phyloP scores from a whole-genome alignment of 2,888 invertebrate species.

The Formica aserva region DNA sequence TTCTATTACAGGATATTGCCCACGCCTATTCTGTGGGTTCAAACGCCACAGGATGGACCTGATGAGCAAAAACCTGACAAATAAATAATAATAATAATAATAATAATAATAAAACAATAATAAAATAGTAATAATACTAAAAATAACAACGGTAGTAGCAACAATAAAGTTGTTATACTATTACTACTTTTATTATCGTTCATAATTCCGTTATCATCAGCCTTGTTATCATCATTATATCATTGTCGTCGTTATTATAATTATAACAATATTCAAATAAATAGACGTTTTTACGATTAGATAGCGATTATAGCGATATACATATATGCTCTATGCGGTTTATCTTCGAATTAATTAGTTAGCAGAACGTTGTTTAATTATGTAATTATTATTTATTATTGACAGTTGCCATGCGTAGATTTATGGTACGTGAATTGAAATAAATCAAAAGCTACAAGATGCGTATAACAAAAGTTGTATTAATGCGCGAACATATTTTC shows the following conservation, averaged over 20 bases:
- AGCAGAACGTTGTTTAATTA: constrained; percentile 67
- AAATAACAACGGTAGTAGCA: constrained; percentile 40
- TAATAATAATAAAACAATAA: constrained; percentile 44
- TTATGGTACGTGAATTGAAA: constrained; percentile 68
- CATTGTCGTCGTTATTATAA: constrained; percentile 75
- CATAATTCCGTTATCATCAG: constrained; percentile 47
- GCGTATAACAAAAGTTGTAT: constrained; percentile 26
- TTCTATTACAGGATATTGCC: constrained; percentile 22
- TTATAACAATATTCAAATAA: constrained; percentile 75
- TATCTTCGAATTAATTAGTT: constrained; percentile 68
- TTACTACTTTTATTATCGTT: constrained; percentile 64
- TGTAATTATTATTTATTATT: constrained; percentile 69
- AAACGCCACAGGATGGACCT: neutral
- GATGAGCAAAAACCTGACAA: constrained; percentile 11
- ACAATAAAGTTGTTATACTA: constrained; percentile 63
- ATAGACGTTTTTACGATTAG: constrained; percentile 68
- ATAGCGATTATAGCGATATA: constrained; percentile 52
- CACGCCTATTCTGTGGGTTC: neutral
- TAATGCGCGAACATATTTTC: constrained; percentile 34
- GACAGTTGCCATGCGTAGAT: constrained; percentile 63
- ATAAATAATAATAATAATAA: constrained; percentile 21
- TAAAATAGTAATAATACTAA: constrained; percentile 33
- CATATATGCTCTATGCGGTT: constrained; percentile 49
- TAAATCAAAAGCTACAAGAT: constrained; percentile 63
- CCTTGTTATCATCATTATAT: constrained; percentile 67